Conservation (phyloP, 1,140 invertebrate genomes). For the Chrysopa pallens region DNA sequence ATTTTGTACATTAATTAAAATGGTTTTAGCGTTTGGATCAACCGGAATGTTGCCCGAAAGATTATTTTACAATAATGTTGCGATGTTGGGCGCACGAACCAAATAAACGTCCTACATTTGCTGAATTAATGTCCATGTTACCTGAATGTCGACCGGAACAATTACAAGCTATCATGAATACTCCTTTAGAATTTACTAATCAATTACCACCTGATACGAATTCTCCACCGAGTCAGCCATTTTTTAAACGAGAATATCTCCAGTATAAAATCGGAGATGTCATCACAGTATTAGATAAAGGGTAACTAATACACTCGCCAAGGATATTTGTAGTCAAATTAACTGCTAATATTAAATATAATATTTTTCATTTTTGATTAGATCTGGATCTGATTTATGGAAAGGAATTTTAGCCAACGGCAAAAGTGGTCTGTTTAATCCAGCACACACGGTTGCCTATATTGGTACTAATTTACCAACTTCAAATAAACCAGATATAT, state of each 20-base stretch:
- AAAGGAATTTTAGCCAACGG: conserved; percentile 70
- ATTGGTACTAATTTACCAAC: conserved; percentile 58
- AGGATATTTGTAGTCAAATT: conserved; percentile 1
- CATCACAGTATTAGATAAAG: conserved; percentile 86
- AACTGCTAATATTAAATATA: conserved; percentile 2
- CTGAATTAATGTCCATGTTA: conserved; percentile 60
- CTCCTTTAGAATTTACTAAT: conserved; percentile 2
- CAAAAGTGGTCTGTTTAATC: conserved; percentile 78
- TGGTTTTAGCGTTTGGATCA: conserved; percentile 59
- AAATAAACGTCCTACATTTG: conserved; percentile 75
- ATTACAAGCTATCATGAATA: conserved; percentile 33
- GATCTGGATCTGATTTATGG: conserved; percentile 41
- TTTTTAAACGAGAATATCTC: conserved; percentile 44
- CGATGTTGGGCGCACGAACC: conserved; percentile 93
- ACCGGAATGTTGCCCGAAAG: conserved; percentile 87
- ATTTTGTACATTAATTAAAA: conserved; percentile 4
- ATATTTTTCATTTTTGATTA: conserved; percentile 8
- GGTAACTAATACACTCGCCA: conserved; percentile 29
- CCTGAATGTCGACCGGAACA: conserved; percentile 83
- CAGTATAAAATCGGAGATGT: conserved; percentile 75
- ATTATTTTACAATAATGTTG: conserved; percentile 83
- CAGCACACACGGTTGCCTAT: conserved; percentile 74
- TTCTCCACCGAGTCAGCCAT: conserved; percentile 13
- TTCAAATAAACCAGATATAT: conserved; percentile 11
- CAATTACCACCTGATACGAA: conserved; percentile 6